phyloP scores from a whole-genome alignment of 2,113 vertebrate species.

The Fukomys damarensis region DNA sequence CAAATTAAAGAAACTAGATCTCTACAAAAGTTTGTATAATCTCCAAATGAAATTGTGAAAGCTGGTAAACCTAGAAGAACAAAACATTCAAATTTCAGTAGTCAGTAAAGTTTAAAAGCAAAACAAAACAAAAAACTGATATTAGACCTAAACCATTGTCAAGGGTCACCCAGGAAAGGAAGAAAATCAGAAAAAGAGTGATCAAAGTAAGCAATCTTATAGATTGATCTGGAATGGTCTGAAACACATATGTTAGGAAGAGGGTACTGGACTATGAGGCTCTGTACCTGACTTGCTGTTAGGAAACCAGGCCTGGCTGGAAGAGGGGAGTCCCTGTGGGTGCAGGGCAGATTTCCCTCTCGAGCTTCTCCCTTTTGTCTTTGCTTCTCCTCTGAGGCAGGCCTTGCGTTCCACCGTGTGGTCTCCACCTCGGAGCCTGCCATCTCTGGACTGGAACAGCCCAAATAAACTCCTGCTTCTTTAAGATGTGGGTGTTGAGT shows the following conservation, averaged over 20 bases:
- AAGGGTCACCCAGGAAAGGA: neutral
- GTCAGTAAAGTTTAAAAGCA: neutral
- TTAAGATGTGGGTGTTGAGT: neutral
- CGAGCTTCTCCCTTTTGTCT: neutral
- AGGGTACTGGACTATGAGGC: neutral
- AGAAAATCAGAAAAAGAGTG: constrained; percentile 16
- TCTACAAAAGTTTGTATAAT: neutral
- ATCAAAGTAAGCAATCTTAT: neutral
- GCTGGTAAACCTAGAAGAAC: neutral
- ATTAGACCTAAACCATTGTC: neutral
- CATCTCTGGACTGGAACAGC: neutral
- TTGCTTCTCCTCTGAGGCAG: neutral
- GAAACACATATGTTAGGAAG: neutral
- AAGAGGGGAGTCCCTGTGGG: neutral
- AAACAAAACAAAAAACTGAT: neutral
- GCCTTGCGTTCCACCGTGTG: neutral
- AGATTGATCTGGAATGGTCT: neutral
- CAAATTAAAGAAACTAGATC: neutral
- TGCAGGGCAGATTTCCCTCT: neutral
- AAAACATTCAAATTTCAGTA: neutral
- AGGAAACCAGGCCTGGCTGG: neutral
- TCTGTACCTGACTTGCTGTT: neutral
- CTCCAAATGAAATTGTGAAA: constrained; percentile 31
- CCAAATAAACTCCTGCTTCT: neutral
- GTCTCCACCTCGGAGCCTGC: neutral